Evolutionary conservation across 2,113 vertebrate species (phyloP).

Genomic region (rabbit (Oryctolagus cuniculus)): DNA sequence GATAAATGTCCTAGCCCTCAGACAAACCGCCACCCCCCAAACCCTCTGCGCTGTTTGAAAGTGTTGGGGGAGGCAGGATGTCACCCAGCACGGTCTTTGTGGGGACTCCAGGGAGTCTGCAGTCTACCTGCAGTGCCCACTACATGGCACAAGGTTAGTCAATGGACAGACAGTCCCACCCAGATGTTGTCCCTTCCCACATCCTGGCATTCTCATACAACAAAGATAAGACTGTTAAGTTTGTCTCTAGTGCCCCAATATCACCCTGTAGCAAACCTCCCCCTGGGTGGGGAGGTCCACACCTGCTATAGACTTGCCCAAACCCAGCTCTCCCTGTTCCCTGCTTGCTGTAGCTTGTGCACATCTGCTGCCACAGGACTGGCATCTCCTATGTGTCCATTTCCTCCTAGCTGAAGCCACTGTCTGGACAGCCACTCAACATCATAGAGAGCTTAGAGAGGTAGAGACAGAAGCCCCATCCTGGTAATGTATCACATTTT

Average conservation of each 20-base stretch:
- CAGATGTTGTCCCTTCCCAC: neutral
- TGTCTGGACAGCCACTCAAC: neutral
- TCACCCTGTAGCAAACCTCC: accelerated
- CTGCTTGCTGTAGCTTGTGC: neutral
- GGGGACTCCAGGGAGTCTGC: neutral
- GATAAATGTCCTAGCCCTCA: neutral
- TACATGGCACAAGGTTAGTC: neutral
- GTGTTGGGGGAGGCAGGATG: neutral
- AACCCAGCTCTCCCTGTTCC: too few species aligned
- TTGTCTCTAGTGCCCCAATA: neutral
- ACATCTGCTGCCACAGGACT: accelerated
- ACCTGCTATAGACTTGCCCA: neutral
- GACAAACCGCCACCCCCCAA: neutral
- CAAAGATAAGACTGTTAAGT: neutral
- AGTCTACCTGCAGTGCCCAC: neutral
- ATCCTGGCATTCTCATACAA: neutral
- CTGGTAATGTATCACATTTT: neutral
- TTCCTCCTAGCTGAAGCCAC: neutral
- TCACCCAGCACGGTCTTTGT: neutral
- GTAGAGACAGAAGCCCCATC: neutral
- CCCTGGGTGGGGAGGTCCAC: neutral
- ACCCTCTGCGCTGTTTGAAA: neutral
- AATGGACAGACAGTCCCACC: neutral
- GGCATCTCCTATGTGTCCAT: accelerated
- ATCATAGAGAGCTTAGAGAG: neutral